phyloP scores from a whole-genome alignment of 2,888 invertebrate genomes.

The Galerucella calmariensis region DNA sequence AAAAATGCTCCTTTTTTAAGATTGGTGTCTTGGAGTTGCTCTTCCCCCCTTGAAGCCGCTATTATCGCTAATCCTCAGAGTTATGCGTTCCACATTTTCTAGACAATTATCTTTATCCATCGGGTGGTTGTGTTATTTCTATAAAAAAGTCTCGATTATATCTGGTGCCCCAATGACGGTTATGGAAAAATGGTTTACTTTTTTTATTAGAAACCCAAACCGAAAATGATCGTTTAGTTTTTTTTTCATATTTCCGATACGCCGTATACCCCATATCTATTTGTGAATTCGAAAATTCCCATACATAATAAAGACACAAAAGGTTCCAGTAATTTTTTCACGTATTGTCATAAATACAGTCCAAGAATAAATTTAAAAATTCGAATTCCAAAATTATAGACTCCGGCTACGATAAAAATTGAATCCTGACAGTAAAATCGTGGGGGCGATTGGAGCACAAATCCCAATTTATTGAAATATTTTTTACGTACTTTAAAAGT shows the following conservation, averaged over 20 bases:
- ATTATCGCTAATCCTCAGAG: too few relatives aligned
- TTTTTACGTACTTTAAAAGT: too few relatives aligned
- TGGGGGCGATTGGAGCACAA: slow-evolving; percentile 23
- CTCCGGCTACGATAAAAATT: slow-evolving; percentile 59
- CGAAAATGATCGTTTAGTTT: not conserved
- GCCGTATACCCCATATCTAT: not conserved
- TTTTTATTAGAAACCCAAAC: not conserved
- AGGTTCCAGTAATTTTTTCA: slow-evolving; percentile 54
- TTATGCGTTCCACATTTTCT: too few relatives aligned
- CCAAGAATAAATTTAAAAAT: slow-evolving; percentile 59
- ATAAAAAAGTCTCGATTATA: not conserved
- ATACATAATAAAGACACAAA: slow-evolving; percentile 39
- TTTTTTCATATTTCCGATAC: not conserved
- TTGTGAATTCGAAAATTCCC: slow-evolving; percentile 28
- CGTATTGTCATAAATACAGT: slow-evolving; percentile 60
- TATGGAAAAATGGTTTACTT: too few relatives aligned
- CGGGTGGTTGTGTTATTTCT: not conserved
- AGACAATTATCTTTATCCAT: too few relatives aligned
- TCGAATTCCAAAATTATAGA: slow-evolving; percentile 62
- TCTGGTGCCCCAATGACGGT: too few relatives aligned
- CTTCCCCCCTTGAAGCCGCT: too few relatives aligned
- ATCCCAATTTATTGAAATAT: too few relatives aligned
- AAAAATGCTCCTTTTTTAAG: too few relatives aligned
- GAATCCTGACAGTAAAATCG: slow-evolving; percentile 52
- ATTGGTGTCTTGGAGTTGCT: too few relatives aligned